Evolutionary conservation across 2,888 invertebrate species (phyloP).

Genomic region (Ernsta delagoae): DNA sequence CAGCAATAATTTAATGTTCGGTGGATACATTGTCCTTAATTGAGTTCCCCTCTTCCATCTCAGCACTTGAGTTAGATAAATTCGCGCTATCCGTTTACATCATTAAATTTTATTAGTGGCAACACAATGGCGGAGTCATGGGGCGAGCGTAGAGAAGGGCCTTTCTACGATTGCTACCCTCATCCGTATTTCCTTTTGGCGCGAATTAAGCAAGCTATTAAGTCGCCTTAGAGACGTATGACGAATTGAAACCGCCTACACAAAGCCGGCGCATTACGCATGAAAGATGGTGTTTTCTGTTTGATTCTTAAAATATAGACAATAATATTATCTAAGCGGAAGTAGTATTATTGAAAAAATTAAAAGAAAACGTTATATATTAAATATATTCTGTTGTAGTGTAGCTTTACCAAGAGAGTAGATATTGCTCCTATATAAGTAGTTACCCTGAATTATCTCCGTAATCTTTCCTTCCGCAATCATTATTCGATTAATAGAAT

Average conservation of each 20-base stretch:
- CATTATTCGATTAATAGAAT: slow-evolving; percentile 72
- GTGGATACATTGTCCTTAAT: slow-evolving; percentile 74
- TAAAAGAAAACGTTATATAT: not conserved
- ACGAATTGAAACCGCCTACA: slow-evolving; percentile 73
- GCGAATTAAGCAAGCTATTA: slow-evolving; percentile 83
- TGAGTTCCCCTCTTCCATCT: slow-evolving; percentile 74
- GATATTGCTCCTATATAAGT: not conserved
- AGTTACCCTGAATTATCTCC: slow-evolving; percentile 13
- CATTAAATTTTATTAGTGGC: slow-evolving; percentile 84
- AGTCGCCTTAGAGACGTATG: slow-evolving; percentile 77
- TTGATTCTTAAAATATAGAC: not conserved
- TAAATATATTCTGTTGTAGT: not conserved
- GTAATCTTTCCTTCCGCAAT: slow-evolving; percentile 59
- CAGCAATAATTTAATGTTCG: slow-evolving; percentile 61
- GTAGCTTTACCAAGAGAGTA: not conserved
- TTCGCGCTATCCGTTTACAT: slow-evolving; percentile 83
- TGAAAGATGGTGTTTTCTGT: slow-evolving; percentile 42
- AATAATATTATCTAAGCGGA: too few species aligned
- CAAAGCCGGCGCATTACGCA: slow-evolving; percentile 63
- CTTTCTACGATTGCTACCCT: slow-evolving; percentile 68
- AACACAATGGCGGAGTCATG: slow-evolving; percentile 71
- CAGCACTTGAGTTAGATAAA: slow-evolving; percentile 74
- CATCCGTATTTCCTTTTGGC: slow-evolving; percentile 79
- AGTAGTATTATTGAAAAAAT: not conserved
- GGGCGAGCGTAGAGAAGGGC: slow-evolving; percentile 67